Evolutionary conservation across 30 jellyfish, hydroid and myxozoan species (phyloP), one percentile per base, ranked within the genome.

Genomic region (Cassiopea xamachana): DNA sequence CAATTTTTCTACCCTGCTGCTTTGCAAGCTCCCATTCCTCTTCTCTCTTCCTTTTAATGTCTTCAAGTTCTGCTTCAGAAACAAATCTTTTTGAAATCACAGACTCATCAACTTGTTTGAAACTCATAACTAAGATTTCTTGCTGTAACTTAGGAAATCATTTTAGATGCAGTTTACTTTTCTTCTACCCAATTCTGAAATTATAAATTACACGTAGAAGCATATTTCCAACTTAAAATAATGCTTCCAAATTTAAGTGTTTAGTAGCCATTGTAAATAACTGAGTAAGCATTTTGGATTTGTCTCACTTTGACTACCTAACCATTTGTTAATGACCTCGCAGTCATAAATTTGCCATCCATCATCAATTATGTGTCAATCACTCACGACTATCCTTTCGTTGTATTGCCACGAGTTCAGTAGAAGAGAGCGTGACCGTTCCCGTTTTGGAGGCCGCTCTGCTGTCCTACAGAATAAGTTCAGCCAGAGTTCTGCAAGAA

Each of bases 11-110:
- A 15, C 99, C 99, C 47, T 85, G 87, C 68, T 69, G 62, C 46
- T 98, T 88, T 62, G 99, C 99, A 12, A 78, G 83, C 44, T 89
- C 98, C 99, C 99, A 95, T 91, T 95, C 99, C 59, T 95, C 98
- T 62, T 88, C 97, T 75, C 99, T 64, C 58, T 95, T 95, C 87
- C 83, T 87, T 76, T 95, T 95, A 7, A 96, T 87, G 84, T 95
- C 99, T 75, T 95, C 99, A 59, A 95, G 92, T 55, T 95, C 99
- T 27, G 92, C 46, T 49, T 95, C 99, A n/a, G 99, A 76, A 2
- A 95, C 98, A 87, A 95, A 95, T 60, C 97, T 84, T 69, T 77
- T 72, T 39, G 79, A 49, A 16, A 91, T 91, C 39, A 48, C 76
- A 44, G 97, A 82, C 48, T 70, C 88, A 43, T 82, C 88, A 1